phyloP scores from a whole-genome alignment of 1,140 invertebrate genomes.

The Nasonia giraulti region DNA sequence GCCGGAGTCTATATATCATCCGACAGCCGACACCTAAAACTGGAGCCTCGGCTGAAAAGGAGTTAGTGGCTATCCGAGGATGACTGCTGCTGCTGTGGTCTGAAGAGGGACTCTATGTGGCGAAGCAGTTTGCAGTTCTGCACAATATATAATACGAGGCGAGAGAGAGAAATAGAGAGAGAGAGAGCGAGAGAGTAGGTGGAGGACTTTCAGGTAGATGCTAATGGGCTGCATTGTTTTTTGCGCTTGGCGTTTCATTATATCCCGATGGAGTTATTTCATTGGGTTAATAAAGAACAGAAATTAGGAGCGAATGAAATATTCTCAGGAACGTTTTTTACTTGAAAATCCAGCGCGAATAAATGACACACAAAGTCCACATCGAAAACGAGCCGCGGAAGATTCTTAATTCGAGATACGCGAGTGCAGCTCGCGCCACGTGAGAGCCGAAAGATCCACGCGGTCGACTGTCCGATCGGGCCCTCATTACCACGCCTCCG shows the following conservation, averaged over 20 bases:
- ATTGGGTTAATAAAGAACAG: too few species aligned
- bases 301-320: too few species aligned
- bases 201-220: neutral
- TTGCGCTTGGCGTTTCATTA: neutral
- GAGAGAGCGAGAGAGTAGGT: too few species aligned
- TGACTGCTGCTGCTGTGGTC: neutral
- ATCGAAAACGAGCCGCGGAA: neutral
- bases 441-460: neutral
- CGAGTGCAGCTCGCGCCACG: neutral
- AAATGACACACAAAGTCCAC: neutral
- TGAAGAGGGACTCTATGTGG: neutral
- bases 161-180: too few species aligned
- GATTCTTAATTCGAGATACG: conserved; percentile 1
- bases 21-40: neutral
- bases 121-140: too few species aligned
- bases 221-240: neutral
- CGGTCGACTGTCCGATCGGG: conserved; percentile 52
- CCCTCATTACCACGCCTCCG: conserved; percentile 69
- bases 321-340: too few species aligned
- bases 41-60: neutral
- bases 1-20: neutral
- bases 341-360: too few species aligned
- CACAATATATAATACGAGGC: too few species aligned
- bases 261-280: neutral
- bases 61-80: neutral